Percentiles rank a stretch among this genome's conserved stretches.
These are phyloP conservation scores for Pangasianodon gigas DNA, from an alignment of 2,113 vertebrate genomes.

Conservation along the genomic window DNA sequence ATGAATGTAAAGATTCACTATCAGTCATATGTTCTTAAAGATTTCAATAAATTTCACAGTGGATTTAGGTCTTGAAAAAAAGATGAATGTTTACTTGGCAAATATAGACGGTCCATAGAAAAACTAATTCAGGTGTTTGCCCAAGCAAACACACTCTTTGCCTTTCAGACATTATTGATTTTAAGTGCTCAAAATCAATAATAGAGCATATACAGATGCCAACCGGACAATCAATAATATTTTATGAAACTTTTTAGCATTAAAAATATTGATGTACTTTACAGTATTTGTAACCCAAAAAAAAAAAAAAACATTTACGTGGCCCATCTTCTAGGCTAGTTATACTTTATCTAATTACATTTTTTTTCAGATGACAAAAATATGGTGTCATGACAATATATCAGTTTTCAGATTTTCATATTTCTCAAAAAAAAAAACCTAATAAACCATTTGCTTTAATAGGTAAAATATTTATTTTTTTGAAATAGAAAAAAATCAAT, in stretches of 20 bases:
- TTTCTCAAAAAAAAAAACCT: neutral
- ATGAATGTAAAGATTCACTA: neutral
- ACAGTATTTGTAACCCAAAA: neutral
- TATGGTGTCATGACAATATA: neutral
- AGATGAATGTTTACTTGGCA: constrained; percentile 69
- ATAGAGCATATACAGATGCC: constrained; percentile 10
- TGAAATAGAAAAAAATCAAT: constrained; percentile 63
- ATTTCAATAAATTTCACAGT: neutral
- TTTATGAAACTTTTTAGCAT: neutral
- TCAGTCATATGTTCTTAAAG: neutral
- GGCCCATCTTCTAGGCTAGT: neutral
- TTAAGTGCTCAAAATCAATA: constrained; percentile 44
- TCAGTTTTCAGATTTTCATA: neutral
- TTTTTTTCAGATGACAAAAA: neutral
- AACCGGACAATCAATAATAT: constrained; percentile 10
- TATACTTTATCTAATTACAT: neutral
- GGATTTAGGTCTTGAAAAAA: constrained; percentile 49
- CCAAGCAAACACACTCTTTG: constrained; percentile 75
- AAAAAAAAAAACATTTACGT: neutral
- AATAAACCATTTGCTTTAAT: constrained; percentile 6
- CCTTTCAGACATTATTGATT: constrained; percentile 65
- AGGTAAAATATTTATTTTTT: constrained; percentile 59
- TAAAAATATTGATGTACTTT: neutral
- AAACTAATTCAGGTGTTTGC: constrained; percentile 74
- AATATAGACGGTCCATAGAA: constrained; percentile 76